Base-by-base conservation (phyloP, 1,140 invertebrate genomes). In the Atta texana region DNA sequence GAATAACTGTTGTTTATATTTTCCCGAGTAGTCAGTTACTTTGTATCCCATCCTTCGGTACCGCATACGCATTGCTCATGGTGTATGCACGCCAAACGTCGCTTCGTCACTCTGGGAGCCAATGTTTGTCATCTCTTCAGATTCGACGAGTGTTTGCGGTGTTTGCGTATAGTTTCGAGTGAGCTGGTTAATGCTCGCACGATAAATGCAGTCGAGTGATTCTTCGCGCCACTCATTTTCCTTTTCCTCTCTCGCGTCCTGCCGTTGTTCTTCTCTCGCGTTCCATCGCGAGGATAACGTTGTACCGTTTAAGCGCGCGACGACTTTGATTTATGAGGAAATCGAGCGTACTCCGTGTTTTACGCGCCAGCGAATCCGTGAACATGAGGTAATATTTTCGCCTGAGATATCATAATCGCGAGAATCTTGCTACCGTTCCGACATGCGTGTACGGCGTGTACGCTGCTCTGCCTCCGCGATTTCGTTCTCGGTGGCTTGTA, bases 241-340 rank as follows among this genome's bases (percentile, higher is more conserved):
- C 76, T 86, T 68, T 80, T 57, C 44, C 80, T 71, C 80, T 24
- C 80, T n/a, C 68, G 28, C 86, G 34, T 75, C 31, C 7, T 80
- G 21, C 7, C 28, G 31, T 44, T 28, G n/a, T 28, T 31, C 53
- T 49, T 44, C 81, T 10, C 71, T 85, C 82, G 12, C 80, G 51
- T 16, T 51, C 18, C 51, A 57, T n/a, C 74, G 51, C 71, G 55
- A 16, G 72, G 76, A 90, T 81, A 89, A 89, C 86, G 86, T 89
- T 91, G 91, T 90, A 90, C 87, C 87, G 81, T 64, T 86, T 81
- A 87, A 87, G 69, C 86, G 69, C 80, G 68, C 69, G 82, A 84
- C 74, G 77, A 87, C 89, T 92, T 87, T 92, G 91, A 92, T 92
- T 92, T 91, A 92, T 90, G 91, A 31, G 68, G 59, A 89, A 93